A percentile compares a stretch with the other conserved stretches of the same genome.
Conservation (phyloP, 1,140 invertebrate species). For the Centruroides vittatus region DNA sequence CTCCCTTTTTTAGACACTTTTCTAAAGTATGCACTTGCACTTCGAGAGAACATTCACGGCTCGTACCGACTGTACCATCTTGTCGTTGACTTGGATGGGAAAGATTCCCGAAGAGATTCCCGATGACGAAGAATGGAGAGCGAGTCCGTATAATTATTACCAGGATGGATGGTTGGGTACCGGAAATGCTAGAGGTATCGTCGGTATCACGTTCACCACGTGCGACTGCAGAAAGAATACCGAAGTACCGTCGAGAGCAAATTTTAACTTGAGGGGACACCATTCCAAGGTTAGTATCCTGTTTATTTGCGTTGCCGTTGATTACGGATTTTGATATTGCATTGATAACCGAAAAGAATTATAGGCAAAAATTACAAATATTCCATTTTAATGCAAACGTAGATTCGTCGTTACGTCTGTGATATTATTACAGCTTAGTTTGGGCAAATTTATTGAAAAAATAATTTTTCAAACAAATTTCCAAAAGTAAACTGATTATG, state of each 20-base stretch:
- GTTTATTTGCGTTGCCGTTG: too few relatives aligned
- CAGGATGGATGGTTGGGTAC: constrained; percentile 95
- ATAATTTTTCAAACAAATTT: too few relatives aligned
- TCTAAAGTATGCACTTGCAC: constrained; percentile 35
- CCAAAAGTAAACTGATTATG: too few relatives aligned
- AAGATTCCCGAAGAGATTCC: constrained; percentile 89
- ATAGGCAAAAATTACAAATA: too few relatives aligned
- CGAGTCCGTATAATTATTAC: constrained; percentile 89
- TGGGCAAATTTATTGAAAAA: too few relatives aligned
- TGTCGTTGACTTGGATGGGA: constrained; percentile 94
- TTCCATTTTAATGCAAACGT: too few relatives aligned
- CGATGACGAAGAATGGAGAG: constrained; percentile 53
- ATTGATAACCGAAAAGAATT: too few relatives aligned
- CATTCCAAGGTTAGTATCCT: constrained; percentile 62
- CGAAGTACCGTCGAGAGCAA: constrained; percentile 71
- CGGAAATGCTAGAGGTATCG: constrained; percentile 82
- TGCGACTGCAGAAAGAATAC: constrained; percentile 52
- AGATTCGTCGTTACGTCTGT: too few relatives aligned
- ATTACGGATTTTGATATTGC: too few relatives aligned
- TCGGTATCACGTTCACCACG: constrained; percentile 91
- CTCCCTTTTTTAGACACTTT: too few relatives aligned
- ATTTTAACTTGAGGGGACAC: constrained; percentile 94
- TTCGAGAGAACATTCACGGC: constrained; percentile 85
- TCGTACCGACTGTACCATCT: constrained; percentile 78
- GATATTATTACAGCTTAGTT: too few relatives aligned